Percentiles rank a stretch among this genome's conserved stretches.
Conservation (phyloP, 2,888 invertebrate genomes). For the Mesorhabditis spiculigera region DNA sequence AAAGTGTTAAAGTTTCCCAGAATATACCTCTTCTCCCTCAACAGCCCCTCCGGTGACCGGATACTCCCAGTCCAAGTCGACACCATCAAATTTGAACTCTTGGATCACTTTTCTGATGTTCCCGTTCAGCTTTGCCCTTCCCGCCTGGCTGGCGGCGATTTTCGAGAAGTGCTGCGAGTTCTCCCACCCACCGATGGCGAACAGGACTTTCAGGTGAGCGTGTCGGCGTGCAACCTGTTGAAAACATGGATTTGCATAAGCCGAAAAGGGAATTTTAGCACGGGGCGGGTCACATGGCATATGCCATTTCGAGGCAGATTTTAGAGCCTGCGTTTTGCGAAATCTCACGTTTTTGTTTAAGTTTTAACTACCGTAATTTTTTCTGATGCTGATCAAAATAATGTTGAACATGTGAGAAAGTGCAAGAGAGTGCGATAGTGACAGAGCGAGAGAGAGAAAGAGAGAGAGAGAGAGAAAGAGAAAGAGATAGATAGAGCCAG, state of each 20-base stretch:
- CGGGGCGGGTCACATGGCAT: not conserved
- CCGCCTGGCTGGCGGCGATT: conserved; percentile 37
- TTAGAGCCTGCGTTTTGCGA: not conserved
- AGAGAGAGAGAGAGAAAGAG: too few relatives aligned
- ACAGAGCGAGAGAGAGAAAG: too few relatives aligned
- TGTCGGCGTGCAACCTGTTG: conserved; percentile 30
- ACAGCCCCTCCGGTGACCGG: conserved; percentile 53
- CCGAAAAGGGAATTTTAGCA: too few relatives aligned
- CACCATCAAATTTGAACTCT: conserved; percentile 51
- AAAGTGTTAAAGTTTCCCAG: not conserved
- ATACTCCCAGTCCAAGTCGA: conserved; percentile 58
- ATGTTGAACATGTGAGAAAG: too few relatives aligned
- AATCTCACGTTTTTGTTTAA: not conserved
- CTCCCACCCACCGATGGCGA: conserved; percentile 57
- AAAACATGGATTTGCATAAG: too few relatives aligned
- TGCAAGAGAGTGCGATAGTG: too few relatives aligned
- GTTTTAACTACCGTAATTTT: too few relatives aligned
- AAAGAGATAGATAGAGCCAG: too few relatives aligned
- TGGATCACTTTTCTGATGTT: conserved; percentile 38
- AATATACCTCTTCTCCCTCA: conserved; percentile 40
- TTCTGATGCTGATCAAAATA: too few relatives aligned
- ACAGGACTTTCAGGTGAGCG: conserved; percentile 44
- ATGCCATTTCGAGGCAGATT: not conserved
- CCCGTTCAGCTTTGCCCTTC: conserved; percentile 18
- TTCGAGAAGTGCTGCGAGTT: conserved; percentile 52